phyloP scores from a whole-genome alignment of 2,797 vertebrate genomes.

The Galagoides demidoff region DNA sequence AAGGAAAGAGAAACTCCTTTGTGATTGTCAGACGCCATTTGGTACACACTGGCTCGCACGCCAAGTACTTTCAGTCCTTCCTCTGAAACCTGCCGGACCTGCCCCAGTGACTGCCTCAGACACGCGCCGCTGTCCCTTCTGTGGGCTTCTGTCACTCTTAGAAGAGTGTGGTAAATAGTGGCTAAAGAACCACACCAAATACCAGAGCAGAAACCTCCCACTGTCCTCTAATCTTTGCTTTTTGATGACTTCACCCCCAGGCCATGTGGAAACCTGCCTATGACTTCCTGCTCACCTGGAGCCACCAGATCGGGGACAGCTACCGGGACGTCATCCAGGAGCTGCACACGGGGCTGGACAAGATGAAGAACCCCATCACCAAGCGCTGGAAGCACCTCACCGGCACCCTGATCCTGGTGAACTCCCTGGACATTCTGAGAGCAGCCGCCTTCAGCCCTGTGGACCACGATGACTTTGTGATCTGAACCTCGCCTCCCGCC shows the following conservation, averaged over 20 bases:
- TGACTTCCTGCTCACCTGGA: conserved; percentile 98
- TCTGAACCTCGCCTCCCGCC: conserved; percentile 82
- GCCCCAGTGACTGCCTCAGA: too few species aligned
- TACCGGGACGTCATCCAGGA: conserved; percentile 98
- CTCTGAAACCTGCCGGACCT: rapidly evolving
- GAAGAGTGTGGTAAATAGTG: rapidly evolving
- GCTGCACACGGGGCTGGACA: conserved; percentile 95
- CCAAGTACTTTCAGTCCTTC: rapidly evolving
- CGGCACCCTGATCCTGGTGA: conserved; percentile 95
- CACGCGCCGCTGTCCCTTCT: not conserved
- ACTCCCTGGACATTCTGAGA: conserved; percentile 94
- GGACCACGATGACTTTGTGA: conserved; percentile 93
- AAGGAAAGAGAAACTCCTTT: not conserved
- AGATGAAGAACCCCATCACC: conserved; percentile 98
- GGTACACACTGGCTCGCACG: rapidly evolving
- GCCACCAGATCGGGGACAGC: conserved; percentile 96
- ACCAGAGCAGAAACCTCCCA: rapidly evolving
- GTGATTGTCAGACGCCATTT: rapidly evolving
- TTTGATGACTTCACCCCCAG: conserved; percentile 76
- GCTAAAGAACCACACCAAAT: rapidly evolving
- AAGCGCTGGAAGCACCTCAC: conserved; percentile 98
- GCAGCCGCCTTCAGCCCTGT: conserved; percentile 93
- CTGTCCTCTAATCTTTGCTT: not conserved
- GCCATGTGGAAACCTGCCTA: conserved; percentile 99
- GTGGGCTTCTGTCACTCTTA: rapidly evolving